Percentiles rank a stretch among this genome's conserved stretches.
Conservation (phyloP, 2,888 invertebrate species). For the Zaprionus bogoriensis region DNA sequence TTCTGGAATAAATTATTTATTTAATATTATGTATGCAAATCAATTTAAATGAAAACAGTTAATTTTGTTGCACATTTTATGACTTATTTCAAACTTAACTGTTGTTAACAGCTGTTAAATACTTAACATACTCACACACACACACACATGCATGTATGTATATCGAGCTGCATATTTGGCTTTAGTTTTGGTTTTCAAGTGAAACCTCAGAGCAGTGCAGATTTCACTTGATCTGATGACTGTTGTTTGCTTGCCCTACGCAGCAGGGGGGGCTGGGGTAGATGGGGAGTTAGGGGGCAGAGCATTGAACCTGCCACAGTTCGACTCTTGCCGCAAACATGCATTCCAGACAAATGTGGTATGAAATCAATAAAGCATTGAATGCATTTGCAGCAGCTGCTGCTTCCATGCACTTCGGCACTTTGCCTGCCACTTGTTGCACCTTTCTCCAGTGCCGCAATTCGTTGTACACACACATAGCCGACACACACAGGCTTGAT, state of each 20-base stretch:
- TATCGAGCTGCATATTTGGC: background rate
- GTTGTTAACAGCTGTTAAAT: background rate
- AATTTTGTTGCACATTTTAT: background rate
- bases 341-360: constrained; percentile 65
- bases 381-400: constrained; percentile 44
- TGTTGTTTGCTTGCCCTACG: too few species aligned
- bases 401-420: constrained; percentile 51
- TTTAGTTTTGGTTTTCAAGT: too few species aligned
- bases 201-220: too few species aligned
- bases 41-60: background rate
- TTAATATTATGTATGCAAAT: too few species aligned
- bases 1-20: too few species aligned
- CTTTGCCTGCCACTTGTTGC: constrained; percentile 67
- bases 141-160: background rate
- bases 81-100: background rate
- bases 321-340: constrained; percentile 4
- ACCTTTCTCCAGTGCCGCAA: constrained; percentile 67
- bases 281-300: too few species aligned
- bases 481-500: constrained; percentile 42
- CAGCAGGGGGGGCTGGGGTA: too few species aligned
- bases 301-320: constrained; percentile 36
- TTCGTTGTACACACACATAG: constrained; percentile 44
- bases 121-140: constrained; percentile 8
- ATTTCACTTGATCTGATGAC: too few species aligned
- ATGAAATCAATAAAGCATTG: constrained; percentile 73